Evolutionary conservation across 1,140 invertebrate genomes (phyloP).

Genomic region (Scaptomyza hsui): DNA sequence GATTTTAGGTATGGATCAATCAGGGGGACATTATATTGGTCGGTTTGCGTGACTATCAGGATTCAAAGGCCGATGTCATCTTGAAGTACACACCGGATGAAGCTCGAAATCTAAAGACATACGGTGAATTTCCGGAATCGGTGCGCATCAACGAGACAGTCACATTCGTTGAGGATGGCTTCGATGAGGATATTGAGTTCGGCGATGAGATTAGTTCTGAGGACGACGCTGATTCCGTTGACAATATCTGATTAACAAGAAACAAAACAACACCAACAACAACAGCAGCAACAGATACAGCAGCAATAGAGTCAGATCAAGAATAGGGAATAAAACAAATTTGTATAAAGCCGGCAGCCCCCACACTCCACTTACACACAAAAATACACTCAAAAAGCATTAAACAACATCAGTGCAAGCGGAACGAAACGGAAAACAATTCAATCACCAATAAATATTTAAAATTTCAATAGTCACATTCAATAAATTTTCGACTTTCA

Average conservation of each 20-base stretch:
- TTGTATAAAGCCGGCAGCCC: constrained; percentile 66
- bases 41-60: constrained; percentile 98
- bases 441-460: constrained; percentile 39
- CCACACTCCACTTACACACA: not conserved
- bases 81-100: constrained; percentile 99
- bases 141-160: constrained; percentile 97
- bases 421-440: constrained; percentile 16
- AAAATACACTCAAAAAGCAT: not conserved
- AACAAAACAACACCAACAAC: constrained; percentile 41
- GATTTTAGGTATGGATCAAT: constrained; percentile 96
- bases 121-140: constrained; percentile 99
- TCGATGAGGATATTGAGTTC: constrained; percentile 97
- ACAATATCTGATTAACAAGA: constrained; percentile 85
- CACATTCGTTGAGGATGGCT: constrained; percentile 96
- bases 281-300: constrained; percentile 20
- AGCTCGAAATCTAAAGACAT: constrained; percentile 99
- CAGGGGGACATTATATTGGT: constrained; percentile 99
- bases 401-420: constrained; percentile 17
- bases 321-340: constrained; percentile 76
- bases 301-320: constrained; percentile 56
- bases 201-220: constrained; percentile 95
- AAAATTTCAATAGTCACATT: constrained; percentile 44
- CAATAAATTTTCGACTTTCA: constrained; percentile 27
- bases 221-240: constrained; percentile 92
- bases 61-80: constrained; percentile 99